Evolutionary conservation across 1,140 invertebrate species (phyloP), one percentile per base, ranked within the genome.

Genomic region (Mactra quadrangularis): DNA sequence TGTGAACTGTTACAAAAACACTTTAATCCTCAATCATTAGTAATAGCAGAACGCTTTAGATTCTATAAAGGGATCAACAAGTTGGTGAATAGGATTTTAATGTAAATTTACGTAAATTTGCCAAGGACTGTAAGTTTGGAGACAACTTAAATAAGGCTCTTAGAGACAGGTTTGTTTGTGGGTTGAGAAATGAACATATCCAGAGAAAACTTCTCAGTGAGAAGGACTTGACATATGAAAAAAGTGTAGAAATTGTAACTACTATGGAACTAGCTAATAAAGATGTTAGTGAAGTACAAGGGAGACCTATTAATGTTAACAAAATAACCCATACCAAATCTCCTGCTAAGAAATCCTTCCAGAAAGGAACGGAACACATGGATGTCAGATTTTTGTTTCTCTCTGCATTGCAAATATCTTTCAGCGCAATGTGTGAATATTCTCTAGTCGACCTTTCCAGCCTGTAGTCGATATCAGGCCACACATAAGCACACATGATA

Each of bases 401-500:
- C 70, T 74, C 11, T 74, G 70, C 71, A 57, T 74, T 55, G 33
- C 50, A 35, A 57, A 57, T 38, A 35, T 74, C 17, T 74, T 74
- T 74, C 33, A 57, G 31, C 29, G 53, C 11, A 19, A 13, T 35
- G 13, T 74, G n/a, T 29, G 33, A n/a, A 57, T 74, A 57, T 74
- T 74, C 57, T 74, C 71, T 17, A 74, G 71, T 33, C 53, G 53
- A 31, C 71, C 71, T n/a, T n/a, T 55, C n/a, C 33, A 74, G 22
- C 70, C 70, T 33, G 13, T 45, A 25, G 1, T 47, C 0, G 50
- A 55, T 29, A 53, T 72, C 33, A 38, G 55, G 25, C 50, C 70
- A 55, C 50, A 72, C 22, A 68, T 47, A 33, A 68, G 11, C 64
- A 47, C 41, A 4, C 29, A 45, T 19, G 41, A 22, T 22, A n/a